Evolutionary conservation across 2,797 vertebrate species (phyloP).

Genomic region (Sebastes cheni): DNA sequence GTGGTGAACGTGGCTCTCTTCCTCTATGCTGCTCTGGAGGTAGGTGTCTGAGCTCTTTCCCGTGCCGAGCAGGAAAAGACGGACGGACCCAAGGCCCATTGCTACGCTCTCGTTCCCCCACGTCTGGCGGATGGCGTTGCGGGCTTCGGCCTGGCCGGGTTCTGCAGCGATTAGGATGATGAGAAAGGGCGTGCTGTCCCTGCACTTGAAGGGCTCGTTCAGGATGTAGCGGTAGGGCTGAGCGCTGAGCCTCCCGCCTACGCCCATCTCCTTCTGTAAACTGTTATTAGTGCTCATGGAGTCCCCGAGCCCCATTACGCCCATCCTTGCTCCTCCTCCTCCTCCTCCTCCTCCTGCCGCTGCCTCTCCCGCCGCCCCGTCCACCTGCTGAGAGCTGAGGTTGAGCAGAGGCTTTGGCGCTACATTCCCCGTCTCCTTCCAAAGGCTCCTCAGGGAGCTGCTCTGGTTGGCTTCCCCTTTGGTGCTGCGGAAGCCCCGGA

Average conservation of each 20-base stretch:
- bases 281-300: slow-evolving; percentile 93
- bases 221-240: slow-evolving; percentile 94
- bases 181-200: slow-evolving; percentile 89
- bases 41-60: slow-evolving; percentile 79
- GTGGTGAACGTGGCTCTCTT: slow-evolving; percentile 89
- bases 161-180: slow-evolving; percentile 94
- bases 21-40: slow-evolving; percentile 88
- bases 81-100: slow-evolving; percentile 87
- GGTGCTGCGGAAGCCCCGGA: slow-evolving; percentile 89
- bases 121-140: slow-evolving; percentile 94
- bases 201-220: slow-evolving; percentile 94
- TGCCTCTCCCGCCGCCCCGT: slow-evolving; percentile 77
- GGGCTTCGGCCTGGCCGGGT: slow-evolving; percentile 89
- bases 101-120: slow-evolving; percentile 95
- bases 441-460: slow-evolving; percentile 84
- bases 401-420: slow-evolving; percentile 86
- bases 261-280: slow-evolving; percentile 92
- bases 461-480: slow-evolving; percentile 92
- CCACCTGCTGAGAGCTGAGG: slow-evolving; percentile 88
- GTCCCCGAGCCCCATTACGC: slow-evolving; percentile 90
- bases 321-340: slow-evolving; percentile 66
- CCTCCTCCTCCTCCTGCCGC: slow-evolving; percentile 71
- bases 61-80: slow-evolving; percentile 92
- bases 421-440: slow-evolving; percentile 87
- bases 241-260: slow-evolving; percentile 84